Evolutionary conservation across 30 jellyfish, hydroid and myxozoan species (phyloP), one percentile per base, ranked within the genome.

Genomic region (Nemopilema nomurai): DNA sequence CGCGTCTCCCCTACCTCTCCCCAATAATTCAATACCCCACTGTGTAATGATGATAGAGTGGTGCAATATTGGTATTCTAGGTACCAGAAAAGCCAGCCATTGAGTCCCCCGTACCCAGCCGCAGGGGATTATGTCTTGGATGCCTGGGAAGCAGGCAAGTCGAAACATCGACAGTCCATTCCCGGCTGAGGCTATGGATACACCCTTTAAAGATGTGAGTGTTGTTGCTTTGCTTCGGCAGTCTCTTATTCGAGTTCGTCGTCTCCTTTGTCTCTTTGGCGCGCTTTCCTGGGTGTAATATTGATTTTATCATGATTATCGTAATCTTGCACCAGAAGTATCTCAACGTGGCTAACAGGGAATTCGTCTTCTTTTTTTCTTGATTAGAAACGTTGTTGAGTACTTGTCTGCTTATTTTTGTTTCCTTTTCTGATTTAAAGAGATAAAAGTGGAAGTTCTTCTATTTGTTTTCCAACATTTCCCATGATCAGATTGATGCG

Each of bases 91-190:
- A 41, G 13, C 9, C 13, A 41, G 57, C 57, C 6, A 13, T 13
- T 3, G 57, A 41, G 57, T 13, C 57, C 57, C 57, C 6, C 9
- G 57, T 41, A 41, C 57, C 57, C 22, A 74, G 33, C n/a, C 67
- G 0, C 28, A 82, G 25, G 87, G 88, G 25, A 31, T 85, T 62
- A 75, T 85, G 94, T 85, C 94, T 28, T 85, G 88, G 88, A 64
- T 85, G 30, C 77, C 85, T 17, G 81, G 94, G 26, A 57, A 64
- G 51, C 89, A 80, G 33, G 81, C 74, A 22, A 18, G 72, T 31
- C 71, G 89, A 21, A 30, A 28, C 24, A 19, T 9, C 20, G 89
- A 80, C 18, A 67, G 64, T 64, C 24, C 81, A 0, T 0, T 26
- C 1, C 80, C 62, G 28, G 18, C 57, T 32, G 91, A 82, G 32